These are phyloP conservation scores for Tenualosa thibaudeaui DNA, from an alignment of 2,797 vertebrate genomes.

Conservation along the genomic window DNA sequence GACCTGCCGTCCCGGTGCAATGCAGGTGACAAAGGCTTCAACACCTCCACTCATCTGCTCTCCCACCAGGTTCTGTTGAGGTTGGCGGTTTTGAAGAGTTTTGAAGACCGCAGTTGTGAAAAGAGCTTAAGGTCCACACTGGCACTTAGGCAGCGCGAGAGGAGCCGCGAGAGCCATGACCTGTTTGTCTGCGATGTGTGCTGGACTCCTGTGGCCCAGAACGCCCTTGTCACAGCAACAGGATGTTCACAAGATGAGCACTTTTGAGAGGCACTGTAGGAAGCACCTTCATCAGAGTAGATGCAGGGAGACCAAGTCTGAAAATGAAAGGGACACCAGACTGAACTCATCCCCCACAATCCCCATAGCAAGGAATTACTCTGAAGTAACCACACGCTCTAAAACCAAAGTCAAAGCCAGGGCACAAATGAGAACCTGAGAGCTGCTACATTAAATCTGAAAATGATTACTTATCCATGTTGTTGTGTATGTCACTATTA, in stretches of 20 bases:
- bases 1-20: conserved; percentile 69
- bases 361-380: conserved; percentile 39
- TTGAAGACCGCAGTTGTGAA: conserved; percentile 43
- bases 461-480: too few relatives aligned
- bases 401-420: conserved; percentile 66
- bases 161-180: conserved; percentile 33
- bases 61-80: conserved; percentile 67
- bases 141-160: conserved; percentile 50
- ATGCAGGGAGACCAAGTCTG: conserved; percentile 16
- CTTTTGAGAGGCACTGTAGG: conserved; percentile 70
- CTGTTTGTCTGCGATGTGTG: conserved; percentile 67
- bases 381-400: conserved; percentile 71
- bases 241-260: conserved; percentile 67
- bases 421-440: conserved; percentile 50
- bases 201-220: conserved; percentile 62
- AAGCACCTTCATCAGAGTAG: conserved; percentile 63
- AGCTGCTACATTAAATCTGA: not conserved
- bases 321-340: conserved; percentile 54
- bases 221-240: conserved; percentile 66
- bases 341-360: conserved; percentile 50
- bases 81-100: conserved; percentile 41
- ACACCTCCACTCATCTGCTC: conserved; percentile 63
- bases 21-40: conserved; percentile 65
- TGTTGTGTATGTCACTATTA: too few relatives aligned
- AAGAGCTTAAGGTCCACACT: conserved; percentile 41